Conservation (phyloP, 2,113 vertebrate genomes). For the Paradisaea rubra region DNA sequence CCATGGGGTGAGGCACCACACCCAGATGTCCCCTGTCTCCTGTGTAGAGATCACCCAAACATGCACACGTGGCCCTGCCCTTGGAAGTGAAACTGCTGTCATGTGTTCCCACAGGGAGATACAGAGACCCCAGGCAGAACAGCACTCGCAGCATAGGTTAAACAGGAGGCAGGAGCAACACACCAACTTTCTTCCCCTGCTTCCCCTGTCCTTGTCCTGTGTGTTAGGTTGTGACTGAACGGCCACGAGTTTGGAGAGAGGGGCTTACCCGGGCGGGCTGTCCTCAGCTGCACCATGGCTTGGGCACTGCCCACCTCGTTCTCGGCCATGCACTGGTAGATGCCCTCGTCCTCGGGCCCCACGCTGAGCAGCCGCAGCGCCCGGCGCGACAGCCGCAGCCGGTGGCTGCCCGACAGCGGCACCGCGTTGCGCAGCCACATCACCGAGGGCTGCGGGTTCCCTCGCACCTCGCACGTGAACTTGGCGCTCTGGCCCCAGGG, state of each 20-base stretch:
- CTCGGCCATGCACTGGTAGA: conserved; percentile 97
- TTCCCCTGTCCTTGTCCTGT: background rate
- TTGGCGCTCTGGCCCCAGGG: conserved; percentile 85
- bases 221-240: background rate
- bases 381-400: conserved; percentile 75
- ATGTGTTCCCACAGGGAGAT: background rate
- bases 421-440: conserved; percentile 87
- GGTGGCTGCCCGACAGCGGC: conserved; percentile 76
- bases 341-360: conserved; percentile 86
- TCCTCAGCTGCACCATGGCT: conserved; percentile 83
- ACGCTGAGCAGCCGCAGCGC: conserved; percentile 78
- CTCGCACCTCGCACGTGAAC: conserved; percentile 86
- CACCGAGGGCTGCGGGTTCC: conserved; percentile 86
- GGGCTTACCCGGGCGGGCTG: conserved; percentile 73
- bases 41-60: accelerated
- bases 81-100: background rate
- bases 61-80: background rate
- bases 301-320: conserved; percentile 92
- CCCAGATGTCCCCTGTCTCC: background rate
- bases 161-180: background rate
- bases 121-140: background rate
- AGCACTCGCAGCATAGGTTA: accelerated
- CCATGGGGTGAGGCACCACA: background rate
- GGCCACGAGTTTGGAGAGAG: background rate
- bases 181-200: background rate